Evolutionary conservation across 1,140 invertebrate species (phyloP), one percentile per base, ranked within the genome.

Genomic region (Drosophila funebris): DNA sequence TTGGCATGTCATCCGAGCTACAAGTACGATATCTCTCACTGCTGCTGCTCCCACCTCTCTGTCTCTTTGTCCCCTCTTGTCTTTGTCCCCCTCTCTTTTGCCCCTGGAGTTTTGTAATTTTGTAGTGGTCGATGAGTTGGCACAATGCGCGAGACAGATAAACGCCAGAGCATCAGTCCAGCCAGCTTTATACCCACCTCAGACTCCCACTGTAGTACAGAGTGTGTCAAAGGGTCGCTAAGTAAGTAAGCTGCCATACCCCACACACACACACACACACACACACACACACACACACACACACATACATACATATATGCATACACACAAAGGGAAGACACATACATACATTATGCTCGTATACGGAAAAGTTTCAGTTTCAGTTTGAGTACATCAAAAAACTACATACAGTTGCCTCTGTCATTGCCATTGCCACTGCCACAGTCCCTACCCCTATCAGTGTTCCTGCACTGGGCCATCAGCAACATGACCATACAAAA

Each of bases 191-290:
- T 0, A 11, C n/a, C 46, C 27, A 3, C 24, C 54, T 6, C 39
- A 16, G 9, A 18, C 56, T 14, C 24, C n/a, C 36, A 18, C 11
- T 27, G 48, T 33, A 22, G 48, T 33, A 22, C 22, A 20, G 66
- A 81, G 70, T 75, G 57, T 81, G 70, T 87, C 83, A 81, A 85
- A 77, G 81, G 82, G 62, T 85, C 78, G 82, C 70, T 85, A 87
- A 81, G 58, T 85, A 71, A 80, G 61, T 66, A 63, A 76, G 73
- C 63, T 77, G 69, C 73, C 70, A 57, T 52, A 50, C 27, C 63
- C 73, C 70, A 57, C 57, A 50, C 27, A 66, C 71, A 78, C 37
- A 53, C 29, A 37, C 29, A 46, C 20, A 33, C 24, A 69, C 33
- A 70, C 33, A 31, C 11, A 24, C 14, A 56, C 13, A 22, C 8